Base-by-base conservation (phyloP, 2,888 invertebrate genomes). In the Lydus trimaculatus region DNA sequence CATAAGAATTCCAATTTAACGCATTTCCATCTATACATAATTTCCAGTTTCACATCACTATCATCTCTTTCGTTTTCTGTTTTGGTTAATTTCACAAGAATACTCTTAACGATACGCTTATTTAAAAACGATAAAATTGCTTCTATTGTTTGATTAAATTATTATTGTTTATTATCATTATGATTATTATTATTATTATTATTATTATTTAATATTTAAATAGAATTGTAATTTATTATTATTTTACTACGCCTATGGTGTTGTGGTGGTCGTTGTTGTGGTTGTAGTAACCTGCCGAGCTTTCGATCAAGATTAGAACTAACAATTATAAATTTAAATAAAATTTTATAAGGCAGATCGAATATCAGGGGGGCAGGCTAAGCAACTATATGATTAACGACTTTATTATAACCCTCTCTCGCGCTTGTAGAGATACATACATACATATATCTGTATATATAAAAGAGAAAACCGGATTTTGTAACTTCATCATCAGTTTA, bases 401-500 rank as follows among this genome's bases (percentile, higher is more conserved):
- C 85, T 85, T 84, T 85, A 85, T 85, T 85, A 85, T 84, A 43
- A 82, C 83, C 82, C 80, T 77, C 65, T 65, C 62, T 56, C 13
- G 56, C 13, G 25, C 56, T 15, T 4, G 11, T 43, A 43, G 6
- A 36, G 3, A 36, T 36, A 36, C 15, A 15, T 13, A 15, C 3
- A 15, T 36, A 36, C 4, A 36, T 11, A 23, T 11, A 56, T 13
- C 13, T 13, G 20, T 0, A 56, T 25, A 15, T 23, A 56, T 25
- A 56, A 72, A 73, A 75, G 79, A 79, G 81, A 81, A 81, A 85
- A 84, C 85, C 84, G 84, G 84, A 83, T 84, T 82, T 84, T 81
- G 83, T 84, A 84, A 84, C 84, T 85, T 85, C 84, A 85, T 85
- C 84, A 84, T 84, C 83, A 81, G 56, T 82, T 81, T 74, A 78